phyloP scores from a whole-genome alignment of 2,888 invertebrate genomes.

The Ceriagrion tenellum region DNA sequence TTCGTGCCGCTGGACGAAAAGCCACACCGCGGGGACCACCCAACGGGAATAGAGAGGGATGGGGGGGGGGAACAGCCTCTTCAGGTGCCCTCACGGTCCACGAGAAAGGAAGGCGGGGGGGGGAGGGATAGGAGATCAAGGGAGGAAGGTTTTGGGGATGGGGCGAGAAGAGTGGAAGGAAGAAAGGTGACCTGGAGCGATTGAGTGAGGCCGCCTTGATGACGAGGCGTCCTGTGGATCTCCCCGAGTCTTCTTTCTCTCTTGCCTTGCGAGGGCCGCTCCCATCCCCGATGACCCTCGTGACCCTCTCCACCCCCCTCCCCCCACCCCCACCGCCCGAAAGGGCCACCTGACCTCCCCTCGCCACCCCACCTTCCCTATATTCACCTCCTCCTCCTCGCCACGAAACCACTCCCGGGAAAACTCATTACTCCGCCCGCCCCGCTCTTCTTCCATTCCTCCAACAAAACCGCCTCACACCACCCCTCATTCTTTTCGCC shows the following conservation, averaged over 20 bases:
- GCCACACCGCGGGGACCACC: background rate
- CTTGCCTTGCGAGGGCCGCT: background rate
- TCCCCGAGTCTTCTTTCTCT: no score
- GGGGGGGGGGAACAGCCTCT: background rate
- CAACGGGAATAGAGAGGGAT: background rate
- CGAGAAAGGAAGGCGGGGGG: background rate
- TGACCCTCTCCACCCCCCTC: background rate
- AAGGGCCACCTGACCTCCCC: conserved; percentile 37
- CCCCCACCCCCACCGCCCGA: background rate
- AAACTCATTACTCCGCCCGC: conserved; percentile 38
- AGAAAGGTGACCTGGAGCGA: conserved; percentile 43
- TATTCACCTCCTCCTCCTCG: background rate
- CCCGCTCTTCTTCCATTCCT: conserved; percentile 11
- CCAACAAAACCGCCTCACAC: background rate
- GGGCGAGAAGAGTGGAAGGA: background rate
- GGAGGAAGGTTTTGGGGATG: no score
- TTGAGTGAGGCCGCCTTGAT: conserved; percentile 48
- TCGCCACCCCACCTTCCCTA: background rate
- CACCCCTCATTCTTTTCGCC: conserved; percentile 28
- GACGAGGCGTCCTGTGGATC: conserved; percentile 42
- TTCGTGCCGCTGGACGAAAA: conserved; percentile 9
- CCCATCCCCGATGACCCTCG: conserved; percentile 15
- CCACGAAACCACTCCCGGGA: conserved; percentile 25
- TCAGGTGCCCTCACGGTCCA: conserved; percentile 42
- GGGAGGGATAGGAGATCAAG: background rate